phyloP scores from a whole-genome alignment of 2,113 vertebrate species.

The Festucalex cinctus region DNA sequence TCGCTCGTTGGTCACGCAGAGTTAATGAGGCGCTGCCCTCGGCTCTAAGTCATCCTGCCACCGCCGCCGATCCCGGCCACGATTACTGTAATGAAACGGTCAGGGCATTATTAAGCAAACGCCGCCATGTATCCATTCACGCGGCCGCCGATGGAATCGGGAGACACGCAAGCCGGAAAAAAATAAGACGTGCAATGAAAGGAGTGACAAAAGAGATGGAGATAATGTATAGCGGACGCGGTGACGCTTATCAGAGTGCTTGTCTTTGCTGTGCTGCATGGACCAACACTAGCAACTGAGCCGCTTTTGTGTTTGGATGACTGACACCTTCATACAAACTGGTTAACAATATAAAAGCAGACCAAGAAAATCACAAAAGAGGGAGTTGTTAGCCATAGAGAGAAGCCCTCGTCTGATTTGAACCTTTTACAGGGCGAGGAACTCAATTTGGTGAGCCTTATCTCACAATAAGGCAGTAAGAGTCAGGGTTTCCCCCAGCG shows the following conservation, averaged over 20 bases:
- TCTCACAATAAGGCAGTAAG: too few species aligned
- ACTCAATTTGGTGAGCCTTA: too few species aligned
- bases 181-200: slow-evolving; percentile 34
- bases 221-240: slow-evolving; percentile 12
- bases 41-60: slow-evolving; percentile 81
- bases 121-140: slow-evolving; percentile 38
- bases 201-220: slow-evolving; percentile 15
- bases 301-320: not conserved
- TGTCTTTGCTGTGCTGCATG: not conserved
- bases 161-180: slow-evolving; percentile 12
- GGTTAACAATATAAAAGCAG: not conserved
- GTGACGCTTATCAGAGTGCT: not conserved
- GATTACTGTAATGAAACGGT: slow-evolving; percentile 82
- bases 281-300: not conserved
- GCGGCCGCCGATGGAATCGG: slow-evolving; percentile 38
- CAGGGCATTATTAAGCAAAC: slow-evolving; percentile 79
- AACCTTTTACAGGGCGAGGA: too few species aligned
- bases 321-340: not conserved
- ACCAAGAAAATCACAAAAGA: not conserved
- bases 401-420: too few species aligned
- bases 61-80: slow-evolving; percentile 65
- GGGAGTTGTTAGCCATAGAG: not conserved
- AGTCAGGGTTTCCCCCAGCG: too few species aligned
- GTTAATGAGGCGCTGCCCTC: slow-evolving; percentile 77
- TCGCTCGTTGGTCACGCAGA: slow-evolving; percentile 62